Evolutionary conservation across 1,140 invertebrate species (phyloP).

Genomic region (Elysia chlorotica): DNA sequence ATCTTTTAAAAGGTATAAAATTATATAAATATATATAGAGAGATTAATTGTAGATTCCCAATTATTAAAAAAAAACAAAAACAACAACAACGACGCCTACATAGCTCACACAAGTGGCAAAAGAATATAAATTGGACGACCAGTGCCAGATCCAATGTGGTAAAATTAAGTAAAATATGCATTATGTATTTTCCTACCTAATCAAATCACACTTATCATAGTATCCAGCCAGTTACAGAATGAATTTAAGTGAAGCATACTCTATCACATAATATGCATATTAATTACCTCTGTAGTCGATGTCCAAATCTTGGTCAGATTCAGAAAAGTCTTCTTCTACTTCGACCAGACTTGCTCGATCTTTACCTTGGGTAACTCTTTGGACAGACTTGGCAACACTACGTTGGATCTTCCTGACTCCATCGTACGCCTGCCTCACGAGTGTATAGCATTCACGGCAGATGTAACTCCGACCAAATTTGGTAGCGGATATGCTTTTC

Average conservation of each 20-base stretch:
- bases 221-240: no score
- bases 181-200: no score
- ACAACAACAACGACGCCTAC: no score
- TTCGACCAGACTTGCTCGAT: neutral
- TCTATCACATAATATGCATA: no score
- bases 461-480: slow-evolving; percentile 2
- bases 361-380: slow-evolving; percentile 4
- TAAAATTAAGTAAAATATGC: neutral
- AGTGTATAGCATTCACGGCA: neutral
- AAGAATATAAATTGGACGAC: neutral
- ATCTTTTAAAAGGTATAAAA: no score
- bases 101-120: no score
- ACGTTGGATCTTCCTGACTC: neutral
- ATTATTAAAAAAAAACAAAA: no score
- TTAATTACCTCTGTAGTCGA: neutral
- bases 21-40: no score
- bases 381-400: slow-evolving; percentile 2
- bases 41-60: no score
- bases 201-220: no score
- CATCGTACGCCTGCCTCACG: neutral
- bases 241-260: no score
- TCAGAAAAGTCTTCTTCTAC: neutral
- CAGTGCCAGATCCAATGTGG: neutral
- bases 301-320: neutral
- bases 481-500: neutral